Percentiles rank a stretch among this genome's conserved stretches.
These are phyloP conservation scores for Bothrops jararaca DNA, from an alignment of 2,113 vertebrate genomes.

Conservation along the genomic window DNA sequence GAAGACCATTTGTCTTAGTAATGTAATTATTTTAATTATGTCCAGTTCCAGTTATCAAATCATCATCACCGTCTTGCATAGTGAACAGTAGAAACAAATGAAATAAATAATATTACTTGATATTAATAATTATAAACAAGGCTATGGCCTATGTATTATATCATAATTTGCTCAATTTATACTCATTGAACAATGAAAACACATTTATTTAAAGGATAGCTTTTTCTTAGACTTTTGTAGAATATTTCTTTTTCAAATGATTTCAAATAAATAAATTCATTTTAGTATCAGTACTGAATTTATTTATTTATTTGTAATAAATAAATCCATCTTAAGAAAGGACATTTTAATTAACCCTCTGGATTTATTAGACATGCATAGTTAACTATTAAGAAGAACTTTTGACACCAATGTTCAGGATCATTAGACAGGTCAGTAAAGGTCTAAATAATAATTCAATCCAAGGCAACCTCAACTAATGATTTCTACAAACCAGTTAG, in stretches of 20 bases:
- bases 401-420: constrained; percentile 76
- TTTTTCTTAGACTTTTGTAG: constrained; percentile 57
- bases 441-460: constrained; percentile 67
- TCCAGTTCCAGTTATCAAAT: background rate
- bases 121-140: background rate
- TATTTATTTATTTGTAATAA: background rate
- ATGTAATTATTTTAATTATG: background rate
- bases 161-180: constrained; percentile 52
- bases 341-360: constrained; percentile 59
- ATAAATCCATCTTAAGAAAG: constrained; percentile 42
- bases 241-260: constrained; percentile 73
- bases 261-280: constrained; percentile 82
- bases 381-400: constrained; percentile 76
- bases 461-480: constrained; percentile 52
- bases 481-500: constrained; percentile 56
- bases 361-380: constrained; percentile 75
- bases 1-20: background rate
- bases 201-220: constrained; percentile 63
- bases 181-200: constrained; percentile 50
- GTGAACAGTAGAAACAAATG: background rate
- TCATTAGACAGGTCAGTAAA: constrained; percentile 75
- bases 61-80: background rate
- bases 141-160: background rate
- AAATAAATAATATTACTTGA: background rate
- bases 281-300: constrained; percentile 66